Evolutionary conservation across 2,888 invertebrate species (phyloP).

Genomic region (Pseudanteris insignis): DNA sequence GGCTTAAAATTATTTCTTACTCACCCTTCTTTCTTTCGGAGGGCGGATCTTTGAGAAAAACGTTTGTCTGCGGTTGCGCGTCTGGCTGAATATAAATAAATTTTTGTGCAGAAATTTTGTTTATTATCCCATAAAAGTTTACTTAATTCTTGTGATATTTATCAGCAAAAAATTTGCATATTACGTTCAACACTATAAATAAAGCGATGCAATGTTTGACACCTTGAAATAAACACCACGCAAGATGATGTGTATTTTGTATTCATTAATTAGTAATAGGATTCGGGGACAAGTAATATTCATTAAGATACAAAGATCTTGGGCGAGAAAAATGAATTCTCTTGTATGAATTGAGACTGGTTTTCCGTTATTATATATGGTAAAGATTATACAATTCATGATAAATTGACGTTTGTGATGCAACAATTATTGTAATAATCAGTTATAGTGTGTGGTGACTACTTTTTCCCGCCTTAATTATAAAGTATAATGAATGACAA

Average conservation of each 20-base stretch:
- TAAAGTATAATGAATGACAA: constrained; percentile 34
- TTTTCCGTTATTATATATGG: no score
- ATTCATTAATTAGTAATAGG: not conserved
- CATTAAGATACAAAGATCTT: no score
- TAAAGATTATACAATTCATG: constrained; percentile 5
- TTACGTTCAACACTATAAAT: no score
- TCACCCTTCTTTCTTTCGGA: constrained; percentile 11
- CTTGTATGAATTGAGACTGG: no score
- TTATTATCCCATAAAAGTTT: no score
- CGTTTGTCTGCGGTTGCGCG: constrained; percentile 27
- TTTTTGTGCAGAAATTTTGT: constrained; percentile 6
- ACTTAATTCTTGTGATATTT: no score
- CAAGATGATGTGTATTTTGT: no score
- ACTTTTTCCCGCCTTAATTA: constrained; percentile 21
- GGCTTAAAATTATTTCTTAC: constrained; percentile 22
- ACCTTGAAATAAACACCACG: no score
- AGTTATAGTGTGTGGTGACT: constrained; percentile 17
- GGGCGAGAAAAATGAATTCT: no score
- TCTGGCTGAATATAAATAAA: constrained; percentile 1
- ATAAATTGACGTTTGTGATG: constrained; percentile 24
- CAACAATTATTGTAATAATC: constrained; percentile 29
- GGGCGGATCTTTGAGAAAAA: constrained; percentile 23
- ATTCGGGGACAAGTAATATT: no score
- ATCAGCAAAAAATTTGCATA: no score
- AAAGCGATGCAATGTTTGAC: no score